Evolutionary conservation across 2,888 invertebrate genomes (phyloP), one percentile per base, ranked within the genome.

Genomic region (Tetramorium bicarinatum): DNA sequence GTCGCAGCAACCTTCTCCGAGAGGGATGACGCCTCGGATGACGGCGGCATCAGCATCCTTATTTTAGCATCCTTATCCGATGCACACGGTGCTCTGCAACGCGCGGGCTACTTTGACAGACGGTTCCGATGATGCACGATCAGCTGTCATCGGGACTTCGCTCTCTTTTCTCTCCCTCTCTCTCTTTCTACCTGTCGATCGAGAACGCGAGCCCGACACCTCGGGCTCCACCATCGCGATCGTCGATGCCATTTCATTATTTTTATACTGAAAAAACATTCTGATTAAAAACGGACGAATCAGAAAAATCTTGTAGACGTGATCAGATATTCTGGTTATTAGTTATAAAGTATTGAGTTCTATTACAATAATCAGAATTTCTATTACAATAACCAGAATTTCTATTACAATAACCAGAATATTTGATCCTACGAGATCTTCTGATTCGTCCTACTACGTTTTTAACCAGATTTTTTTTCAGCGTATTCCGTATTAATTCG

Each of bases 21-120:
- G 34, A 67, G 82, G 83, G 21, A 67, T 9, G 29, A 66, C 18
- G 18, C 85, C 82, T 82, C 61, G 47, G 41, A 38, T 11, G 18
- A 21, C 38, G n/a, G 38, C 69, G 29, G 15, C 61, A 6, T 25
- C 25, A 21, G 25, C 59, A 11, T 59, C 49, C 66, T 85, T 84
- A 79, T 89, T 87, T 89, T 83, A 34, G 29, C 29, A 34, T 34
- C 29, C 29, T 34, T 34, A 85, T 87, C 79, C 76, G 56, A n/a
- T 71, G 21, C 13, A 49, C 47, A 38, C 38, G 21, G 21, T 25
- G 15, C 41, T 41, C 61, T 52, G 25, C 34, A 54, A 69, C 49
- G 80, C 80, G 66, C 21, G 56, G 47, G 74, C 74, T 29, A 15
- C 52, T 38, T 69, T 83, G 79, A 79, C 67, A 76, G 62, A 67